Evolutionary conservation across 2,113 vertebrate genomes (phyloP).

Genomic region (Gallinago undulata): DNA sequence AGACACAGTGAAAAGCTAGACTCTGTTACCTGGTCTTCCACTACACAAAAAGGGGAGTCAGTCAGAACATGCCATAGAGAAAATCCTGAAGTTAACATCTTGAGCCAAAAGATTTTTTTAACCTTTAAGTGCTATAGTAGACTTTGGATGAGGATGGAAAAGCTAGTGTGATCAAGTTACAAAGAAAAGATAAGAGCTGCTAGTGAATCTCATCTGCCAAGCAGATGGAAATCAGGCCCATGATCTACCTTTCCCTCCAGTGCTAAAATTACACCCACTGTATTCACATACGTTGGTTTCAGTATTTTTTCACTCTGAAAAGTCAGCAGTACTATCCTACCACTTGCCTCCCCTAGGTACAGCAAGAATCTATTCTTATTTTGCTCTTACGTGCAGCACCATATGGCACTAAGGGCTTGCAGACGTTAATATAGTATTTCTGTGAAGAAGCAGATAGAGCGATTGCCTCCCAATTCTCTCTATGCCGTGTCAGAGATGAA

Average conservation of each 20-base stretch:
- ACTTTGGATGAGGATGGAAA: background rate
- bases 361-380: background rate
- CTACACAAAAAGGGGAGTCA: rapidly evolving
- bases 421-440: conserved; percentile 90
- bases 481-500: conserved; percentile 83
- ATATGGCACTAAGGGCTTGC: conserved; percentile 87
- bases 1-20: background rate
- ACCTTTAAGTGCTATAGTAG: background rate
- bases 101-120: background rate
- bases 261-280: background rate
- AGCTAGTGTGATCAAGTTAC: background rate
- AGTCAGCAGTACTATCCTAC: background rate
- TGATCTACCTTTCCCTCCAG: background rate
- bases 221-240: background rate
- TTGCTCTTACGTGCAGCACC: conserved; percentile 73
- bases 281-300: background rate
- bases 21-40: background rate
- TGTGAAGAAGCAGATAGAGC: conserved; percentile 28
- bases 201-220: background rate
- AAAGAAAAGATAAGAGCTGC: background rate
- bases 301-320: background rate
- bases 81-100: background rate
- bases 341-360: background rate
- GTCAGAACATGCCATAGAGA: background rate
- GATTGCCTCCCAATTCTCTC: conserved; percentile 85